Evolutionary conservation across 2,888 invertebrate genomes (phyloP).

Genomic region (Abrostola triplasia): DNA sequence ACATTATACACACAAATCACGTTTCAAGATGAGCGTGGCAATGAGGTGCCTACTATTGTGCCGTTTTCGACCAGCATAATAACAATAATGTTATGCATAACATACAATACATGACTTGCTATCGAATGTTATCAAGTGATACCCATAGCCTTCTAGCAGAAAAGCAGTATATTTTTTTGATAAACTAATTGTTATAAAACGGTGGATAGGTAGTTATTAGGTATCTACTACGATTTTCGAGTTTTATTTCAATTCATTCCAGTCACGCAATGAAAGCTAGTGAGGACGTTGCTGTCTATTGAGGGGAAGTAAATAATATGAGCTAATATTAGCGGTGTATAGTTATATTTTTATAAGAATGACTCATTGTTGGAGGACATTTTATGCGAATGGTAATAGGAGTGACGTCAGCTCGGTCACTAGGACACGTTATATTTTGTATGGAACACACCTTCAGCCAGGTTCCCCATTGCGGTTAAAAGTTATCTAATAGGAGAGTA

Average conservation of each 20-base stretch:
- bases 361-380: slow-evolving; percentile 48
- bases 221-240: slow-evolving; percentile 37
- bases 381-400: slow-evolving; percentile 31
- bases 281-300: slow-evolving; percentile 28
- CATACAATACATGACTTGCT: background rate
- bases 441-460: background rate
- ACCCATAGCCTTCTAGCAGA: no score
- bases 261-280: slow-evolving; percentile 49
- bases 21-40: slow-evolving; percentile 40
- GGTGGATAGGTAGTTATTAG: no score
- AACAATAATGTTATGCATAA: slow-evolving; percentile 23
- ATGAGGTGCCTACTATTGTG: slow-evolving; percentile 46
- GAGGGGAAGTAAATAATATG: slow-evolving; percentile 42
- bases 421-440: slow-evolving; percentile 37
- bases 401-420: slow-evolving; percentile 53
- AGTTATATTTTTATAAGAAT: slow-evolving; percentile 42
- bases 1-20: slow-evolving; percentile 50
- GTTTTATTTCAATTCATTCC: slow-evolving; percentile 40
- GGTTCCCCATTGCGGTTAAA: no score
- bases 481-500: no score
- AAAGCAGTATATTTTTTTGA: no score
- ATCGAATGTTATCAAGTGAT: background rate
- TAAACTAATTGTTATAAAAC: no score
- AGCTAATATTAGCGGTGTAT: slow-evolving; percentile 35
- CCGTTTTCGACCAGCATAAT: slow-evolving; percentile 37